Base-by-base conservation (phyloP, 2,797 vertebrate genomes). In the Thamnophis elegans region DNA sequence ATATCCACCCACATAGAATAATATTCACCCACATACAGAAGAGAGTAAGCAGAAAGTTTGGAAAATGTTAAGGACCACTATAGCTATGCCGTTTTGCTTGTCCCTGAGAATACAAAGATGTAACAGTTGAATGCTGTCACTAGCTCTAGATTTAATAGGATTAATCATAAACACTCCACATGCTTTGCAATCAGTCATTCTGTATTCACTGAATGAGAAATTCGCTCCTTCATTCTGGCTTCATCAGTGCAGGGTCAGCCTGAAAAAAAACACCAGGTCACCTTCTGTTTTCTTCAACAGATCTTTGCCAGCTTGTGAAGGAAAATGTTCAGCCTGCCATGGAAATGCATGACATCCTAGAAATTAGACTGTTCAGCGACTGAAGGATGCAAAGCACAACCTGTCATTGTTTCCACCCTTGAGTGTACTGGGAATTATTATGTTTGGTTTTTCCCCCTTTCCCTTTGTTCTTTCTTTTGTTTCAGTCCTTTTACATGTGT, bases 201-300 rank as follows among this genome's bases (percentile, higher is more conserved):
- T 90, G 9, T 88, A 1, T 22, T 16, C 22, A 58, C 2, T 82
- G 58, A 88, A 18, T 87, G 62, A 94, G 95, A 95, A 94, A 56
- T 51, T 93, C 59, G 11, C 0, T 59, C 36, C 92, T 78, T 6
- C 0, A 18, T 2, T n/a, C 54, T 20, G 16, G 2, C 54, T 36
- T 90, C 91, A 20, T 89, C 56, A 91, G 85, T 91, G 93, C 58
- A 58, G 90, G 85, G 68, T 88, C 89, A 92, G 26, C 59, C 42
- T 92, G 78, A 85, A 90, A 93, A 93, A 92, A 93, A 92, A 73
- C 91, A 86, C 22, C 36, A 92, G 87, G 59, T 91, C 82, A 68
- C 88, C 92, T 93, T 53, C 53, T 93, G 59, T n/a, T 87, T 92
- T 89, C 60, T 13, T 92, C 62, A 92, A 65, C 53, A 92, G 73